phyloP scores from a whole-genome alignment of 2,113 vertebrate genomes.

The Lophotis ruficrista region DNA sequence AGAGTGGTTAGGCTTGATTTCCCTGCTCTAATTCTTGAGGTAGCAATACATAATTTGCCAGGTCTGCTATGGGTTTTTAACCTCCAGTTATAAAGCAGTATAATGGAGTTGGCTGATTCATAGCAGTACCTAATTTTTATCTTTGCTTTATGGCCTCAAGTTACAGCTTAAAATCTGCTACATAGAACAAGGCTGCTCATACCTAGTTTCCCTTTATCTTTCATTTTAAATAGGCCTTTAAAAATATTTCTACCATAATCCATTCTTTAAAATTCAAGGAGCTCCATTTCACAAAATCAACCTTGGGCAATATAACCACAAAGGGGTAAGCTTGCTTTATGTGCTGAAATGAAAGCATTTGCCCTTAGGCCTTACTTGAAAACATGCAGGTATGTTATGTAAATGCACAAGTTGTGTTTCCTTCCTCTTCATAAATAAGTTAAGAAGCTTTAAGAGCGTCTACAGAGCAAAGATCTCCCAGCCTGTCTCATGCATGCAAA shows the following conservation, averaged over 20 bases:
- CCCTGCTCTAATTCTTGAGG: background rate
- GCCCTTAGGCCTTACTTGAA: slow-evolving; percentile 5
- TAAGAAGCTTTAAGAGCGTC: background rate
- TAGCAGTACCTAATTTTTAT: background rate
- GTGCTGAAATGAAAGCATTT: background rate
- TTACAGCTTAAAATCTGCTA: background rate
- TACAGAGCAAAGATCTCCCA: background rate
- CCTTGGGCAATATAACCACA: background rate
- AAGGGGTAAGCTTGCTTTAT: background rate
- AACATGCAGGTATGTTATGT: background rate
- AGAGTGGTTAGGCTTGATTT: background rate
- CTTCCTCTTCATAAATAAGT: slow-evolving; percentile 9
- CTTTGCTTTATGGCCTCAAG: background rate
- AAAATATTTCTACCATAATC: background rate
- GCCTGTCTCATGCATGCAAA: background rate
- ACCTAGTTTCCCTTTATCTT: background rate
- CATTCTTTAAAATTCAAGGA: background rate
- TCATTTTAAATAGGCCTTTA: background rate
- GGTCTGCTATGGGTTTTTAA: background rate
- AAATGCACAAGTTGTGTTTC: background rate
- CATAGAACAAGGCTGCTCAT: background rate
- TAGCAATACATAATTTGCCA: background rate
- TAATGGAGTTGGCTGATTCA: background rate
- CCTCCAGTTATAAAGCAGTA: background rate
- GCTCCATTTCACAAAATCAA: background rate